These are phyloP conservation scores for Gymnosoma rotundatum DNA, from an alignment of 2,888 invertebrate species.

Conservation along the genomic window DNA sequence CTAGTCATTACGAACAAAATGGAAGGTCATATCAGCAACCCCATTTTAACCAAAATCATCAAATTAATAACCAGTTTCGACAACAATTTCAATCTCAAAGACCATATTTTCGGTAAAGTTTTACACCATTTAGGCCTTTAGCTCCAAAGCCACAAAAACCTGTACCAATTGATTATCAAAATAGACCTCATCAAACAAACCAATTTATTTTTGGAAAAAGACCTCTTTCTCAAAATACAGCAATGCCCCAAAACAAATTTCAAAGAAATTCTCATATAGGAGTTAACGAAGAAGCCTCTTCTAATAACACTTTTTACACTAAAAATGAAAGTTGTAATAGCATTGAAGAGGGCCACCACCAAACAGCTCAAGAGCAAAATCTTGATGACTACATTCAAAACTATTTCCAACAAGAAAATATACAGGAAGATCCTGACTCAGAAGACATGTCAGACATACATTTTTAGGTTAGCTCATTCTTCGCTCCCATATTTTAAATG, in stretches of 20 bases:
- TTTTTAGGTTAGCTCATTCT: conserved; percentile 41
- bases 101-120: too few species aligned
- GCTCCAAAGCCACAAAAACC: too few species aligned
- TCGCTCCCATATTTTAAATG: conserved; percentile 34
- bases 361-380: neutral
- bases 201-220: conserved; percentile 32
- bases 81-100: too few species aligned
- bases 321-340: neutral
- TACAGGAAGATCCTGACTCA: neutral
- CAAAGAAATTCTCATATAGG: conserved; percentile 29
- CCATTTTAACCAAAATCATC: too few species aligned
- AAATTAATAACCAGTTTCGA: too few species aligned
- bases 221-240: neutral
- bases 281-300: neutral
- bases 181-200: conserved; percentile 20
- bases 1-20: too few species aligned
- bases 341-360: neutral
- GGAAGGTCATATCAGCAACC: too few species aligned
- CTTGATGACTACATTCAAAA: conserved; percentile 10
- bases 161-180: too few species aligned
- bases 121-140: too few species aligned
- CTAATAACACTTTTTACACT: conserved; percentile 5
- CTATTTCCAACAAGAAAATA: neutral
- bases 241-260: conserved; percentile 20
- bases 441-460: neutral